Evolutionary conservation across 2,888 invertebrate species (phyloP).

Genomic region (Hylaea fasciaria): DNA sequence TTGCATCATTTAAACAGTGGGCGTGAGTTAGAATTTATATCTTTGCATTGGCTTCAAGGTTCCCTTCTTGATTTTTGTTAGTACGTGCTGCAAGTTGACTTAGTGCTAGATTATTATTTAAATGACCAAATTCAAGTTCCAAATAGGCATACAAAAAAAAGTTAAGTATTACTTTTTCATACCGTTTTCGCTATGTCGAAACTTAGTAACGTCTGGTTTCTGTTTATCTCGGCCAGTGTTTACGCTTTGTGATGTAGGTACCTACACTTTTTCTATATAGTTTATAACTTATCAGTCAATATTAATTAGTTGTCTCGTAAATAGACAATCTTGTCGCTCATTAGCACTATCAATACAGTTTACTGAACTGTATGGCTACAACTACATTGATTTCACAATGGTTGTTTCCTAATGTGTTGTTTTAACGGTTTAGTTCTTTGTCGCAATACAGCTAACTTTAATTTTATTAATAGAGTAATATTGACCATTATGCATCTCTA

Average conservation of each 20-base stretch:
- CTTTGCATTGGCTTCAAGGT: conserved; percentile 37
- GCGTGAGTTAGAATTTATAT: conserved; percentile 25
- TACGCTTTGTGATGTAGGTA: conserved; percentile 4
- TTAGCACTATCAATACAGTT: conserved; percentile 34
- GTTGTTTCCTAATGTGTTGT: background rate
- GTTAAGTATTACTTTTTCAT: too few relatives aligned
- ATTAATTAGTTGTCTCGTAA: conserved; percentile 30
- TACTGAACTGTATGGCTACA: conserved; percentile 32
- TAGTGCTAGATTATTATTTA: too few relatives aligned
- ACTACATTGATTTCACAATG: background rate
- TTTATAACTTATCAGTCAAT: conserved; percentile 17
- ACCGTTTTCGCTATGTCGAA: too few relatives aligned
- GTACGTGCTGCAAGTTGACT: conserved; percentile 1
- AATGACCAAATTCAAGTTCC: too few relatives aligned
- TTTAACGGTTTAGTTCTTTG: background rate
- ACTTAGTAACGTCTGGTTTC: too few relatives aligned
- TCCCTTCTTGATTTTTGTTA: conserved; percentile 34
- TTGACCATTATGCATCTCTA: too few relatives aligned
- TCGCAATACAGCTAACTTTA: background rate
- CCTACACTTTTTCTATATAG: too few relatives aligned
- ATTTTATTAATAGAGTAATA: background rate
- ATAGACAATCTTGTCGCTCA: conserved; percentile 24
- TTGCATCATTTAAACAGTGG: conserved; percentile 10
- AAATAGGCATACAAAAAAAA: too few relatives aligned
- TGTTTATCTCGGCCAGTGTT: too few relatives aligned